These are phyloP conservation scores for Vireo altiloquus DNA, from an alignment of 2,113 vertebrate genomes.

Conservation along the genomic window DNA sequence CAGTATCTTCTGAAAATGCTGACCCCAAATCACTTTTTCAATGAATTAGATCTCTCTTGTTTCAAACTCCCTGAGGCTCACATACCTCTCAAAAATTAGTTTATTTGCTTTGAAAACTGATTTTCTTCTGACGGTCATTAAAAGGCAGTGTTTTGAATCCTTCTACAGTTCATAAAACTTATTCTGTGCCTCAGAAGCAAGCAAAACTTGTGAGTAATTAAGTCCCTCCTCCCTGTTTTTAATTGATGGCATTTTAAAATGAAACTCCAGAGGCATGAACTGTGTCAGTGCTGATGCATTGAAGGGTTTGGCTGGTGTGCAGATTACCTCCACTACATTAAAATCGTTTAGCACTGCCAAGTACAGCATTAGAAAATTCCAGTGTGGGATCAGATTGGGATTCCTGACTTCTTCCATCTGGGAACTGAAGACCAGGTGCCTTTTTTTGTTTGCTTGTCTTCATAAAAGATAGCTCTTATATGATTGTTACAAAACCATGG, in stretches of 20 bases:
- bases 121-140: conserved; percentile 43
- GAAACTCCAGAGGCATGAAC: conserved; percentile 28
- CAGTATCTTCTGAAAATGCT: background rate
- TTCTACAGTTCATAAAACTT: background rate
- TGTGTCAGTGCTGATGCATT: background rate
- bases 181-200: conserved; percentile 7
- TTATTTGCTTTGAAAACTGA: conserved; percentile 25
- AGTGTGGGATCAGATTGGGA: background rate
- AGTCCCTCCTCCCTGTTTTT: background rate
- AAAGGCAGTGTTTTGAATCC: conserved; percentile 6
- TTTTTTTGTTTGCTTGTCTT: background rate
- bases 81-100: conserved; percentile 16
- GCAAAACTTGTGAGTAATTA: conserved; percentile 52
- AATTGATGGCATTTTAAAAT: conserved; percentile 58
- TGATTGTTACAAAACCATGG: background rate
- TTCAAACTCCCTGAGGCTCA: background rate
- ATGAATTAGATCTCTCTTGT: background rate
- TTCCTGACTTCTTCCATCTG: background rate
- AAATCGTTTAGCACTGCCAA: conserved; percentile 46
- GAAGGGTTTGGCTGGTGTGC: conserved; percentile 43
- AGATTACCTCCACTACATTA: conserved; percentile 59
- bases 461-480: background rate
- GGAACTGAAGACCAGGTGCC: background rate
- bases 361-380: conserved; percentile 62
- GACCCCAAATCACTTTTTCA: background rate